Percentiles rank a stretch among this genome's conserved stretches.
These are phyloP conservation scores for Bombylius major DNA, from an alignment of 2,888 invertebrate species.

Conservation along the genomic window DNA sequence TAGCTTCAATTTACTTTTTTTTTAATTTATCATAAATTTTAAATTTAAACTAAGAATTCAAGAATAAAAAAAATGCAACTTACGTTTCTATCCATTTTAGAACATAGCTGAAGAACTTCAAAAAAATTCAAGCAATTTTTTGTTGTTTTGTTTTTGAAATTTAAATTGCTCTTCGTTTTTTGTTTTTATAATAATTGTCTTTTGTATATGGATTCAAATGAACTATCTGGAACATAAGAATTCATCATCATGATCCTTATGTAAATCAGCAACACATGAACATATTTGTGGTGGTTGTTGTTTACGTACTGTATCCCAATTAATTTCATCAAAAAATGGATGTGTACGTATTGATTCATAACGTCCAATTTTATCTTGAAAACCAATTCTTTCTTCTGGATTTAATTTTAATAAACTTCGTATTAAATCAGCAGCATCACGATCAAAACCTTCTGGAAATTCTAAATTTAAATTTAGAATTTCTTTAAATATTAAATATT, in stretches of 20 bases:
- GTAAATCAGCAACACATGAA: conserved; percentile 63
- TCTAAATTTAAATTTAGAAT: conserved; percentile 82
- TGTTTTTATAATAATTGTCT: neutral
- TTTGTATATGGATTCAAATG: conserved; percentile 22
- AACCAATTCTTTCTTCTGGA: conserved; percentile 69
- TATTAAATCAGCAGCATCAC: conserved; percentile 74
- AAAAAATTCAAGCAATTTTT: neutral
- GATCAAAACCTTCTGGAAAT: conserved; percentile 84
- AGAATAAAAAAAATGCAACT: neutral
- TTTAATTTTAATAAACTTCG: conserved; percentile 72
- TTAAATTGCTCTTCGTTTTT: neutral
- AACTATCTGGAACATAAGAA: conserved; percentile 55
- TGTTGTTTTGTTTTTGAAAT: no score
- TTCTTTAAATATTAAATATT: conserved; percentile 93
- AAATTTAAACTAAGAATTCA: no score
- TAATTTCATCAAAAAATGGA: conserved; percentile 69
- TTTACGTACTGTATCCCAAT: conserved; percentile 67
- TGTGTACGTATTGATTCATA: conserved; percentile 79
- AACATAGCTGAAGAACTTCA: neutral
- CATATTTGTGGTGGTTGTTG: conserved; percentile 71
- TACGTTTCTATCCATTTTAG: neutral
- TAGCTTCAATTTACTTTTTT: no score
- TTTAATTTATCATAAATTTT: no score
- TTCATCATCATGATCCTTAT: conserved; percentile 52
- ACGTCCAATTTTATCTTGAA: conserved; percentile 49